Evolutionary conservation across 2,797 vertebrate genomes (phyloP).

Genomic region (Coregonus ussuriensis): DNA sequence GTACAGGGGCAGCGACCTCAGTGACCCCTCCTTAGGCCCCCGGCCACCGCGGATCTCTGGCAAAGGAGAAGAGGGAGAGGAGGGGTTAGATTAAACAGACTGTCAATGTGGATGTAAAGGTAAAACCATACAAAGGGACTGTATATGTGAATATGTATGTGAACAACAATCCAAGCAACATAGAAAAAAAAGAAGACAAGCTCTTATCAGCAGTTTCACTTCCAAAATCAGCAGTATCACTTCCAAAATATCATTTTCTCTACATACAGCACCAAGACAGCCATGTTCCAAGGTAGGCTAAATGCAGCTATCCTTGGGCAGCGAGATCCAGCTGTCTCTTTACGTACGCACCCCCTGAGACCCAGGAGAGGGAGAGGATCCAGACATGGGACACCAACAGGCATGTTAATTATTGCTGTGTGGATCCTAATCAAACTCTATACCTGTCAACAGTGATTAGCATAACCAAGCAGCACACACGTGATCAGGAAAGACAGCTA

Average conservation of each 20-base stretch:
- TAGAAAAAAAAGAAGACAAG: too few relatives aligned
- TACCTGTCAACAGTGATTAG: slow-evolving; percentile 16
- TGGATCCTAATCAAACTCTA: slow-evolving; percentile 15
- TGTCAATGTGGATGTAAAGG: not conserved
- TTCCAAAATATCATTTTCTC: too few relatives aligned
- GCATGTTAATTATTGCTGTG: not conserved
- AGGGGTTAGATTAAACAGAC: not conserved
- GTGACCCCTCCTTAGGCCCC: slow-evolving; percentile 79
- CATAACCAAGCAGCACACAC: not conserved
- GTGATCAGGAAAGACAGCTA: not conserved
- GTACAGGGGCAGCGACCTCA: slow-evolving; percentile 85
- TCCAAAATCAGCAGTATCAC: too few relatives aligned
- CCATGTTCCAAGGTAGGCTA: not conserved
- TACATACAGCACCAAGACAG: too few relatives aligned
- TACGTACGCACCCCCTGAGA: not conserved
- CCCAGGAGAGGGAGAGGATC: not conserved
- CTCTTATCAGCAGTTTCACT: too few relatives aligned
- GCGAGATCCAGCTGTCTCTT: not conserved
- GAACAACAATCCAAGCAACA: too few relatives aligned
- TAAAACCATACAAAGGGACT: not conserved
- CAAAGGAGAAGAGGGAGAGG: slow-evolving; percentile 14
- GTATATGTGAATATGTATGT: not conserved
- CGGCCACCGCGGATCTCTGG: slow-evolving; percentile 88
- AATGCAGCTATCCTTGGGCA: not conserved
- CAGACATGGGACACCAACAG: not conserved